phyloP scores from a whole-genome alignment of 1,140 invertebrate genomes.

The Drosophila sp. region DNA sequence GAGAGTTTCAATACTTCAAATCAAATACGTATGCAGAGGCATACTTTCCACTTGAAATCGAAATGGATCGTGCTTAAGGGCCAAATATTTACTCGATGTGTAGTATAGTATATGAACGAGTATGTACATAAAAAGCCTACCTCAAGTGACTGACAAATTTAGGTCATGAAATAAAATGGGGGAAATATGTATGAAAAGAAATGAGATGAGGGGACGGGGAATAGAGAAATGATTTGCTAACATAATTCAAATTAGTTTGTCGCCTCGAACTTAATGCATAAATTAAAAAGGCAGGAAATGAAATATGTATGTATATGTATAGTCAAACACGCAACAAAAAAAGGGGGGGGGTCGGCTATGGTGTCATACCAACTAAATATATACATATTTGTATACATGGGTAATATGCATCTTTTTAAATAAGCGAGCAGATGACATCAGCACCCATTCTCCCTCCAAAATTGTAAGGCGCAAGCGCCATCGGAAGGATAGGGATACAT shows the following conservation, averaged over 20 bases:
- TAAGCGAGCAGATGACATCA: slow-evolving; percentile 64
- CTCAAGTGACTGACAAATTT: slow-evolving; percentile 46
- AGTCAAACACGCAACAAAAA: slow-evolving; percentile 57
- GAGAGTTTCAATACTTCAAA: no score
- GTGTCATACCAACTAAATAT: not conserved
- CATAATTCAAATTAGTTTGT: slow-evolving; percentile 14
- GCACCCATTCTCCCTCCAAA: slow-evolving; percentile 29
- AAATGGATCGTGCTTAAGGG: not conserved
- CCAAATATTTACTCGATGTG: not conserved
- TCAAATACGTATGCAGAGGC: no score
- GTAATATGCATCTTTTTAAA: slow-evolving; percentile 13
- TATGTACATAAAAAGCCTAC: slow-evolving; percentile 27
- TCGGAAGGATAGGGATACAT: slow-evolving; percentile 34
- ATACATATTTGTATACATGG: slow-evolving; percentile 30
- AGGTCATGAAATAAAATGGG: slow-evolving; percentile 35
- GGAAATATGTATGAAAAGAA: slow-evolving; percentile 21
- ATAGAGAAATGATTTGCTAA: not conserved
- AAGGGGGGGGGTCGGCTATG: slow-evolving; percentile 34
- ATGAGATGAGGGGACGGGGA: not conserved
- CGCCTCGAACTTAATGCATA: slow-evolving; percentile 46
- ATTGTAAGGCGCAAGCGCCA: slow-evolving; percentile 64
- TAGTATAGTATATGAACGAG: not conserved
- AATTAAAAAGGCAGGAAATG: slow-evolving; percentile 44
- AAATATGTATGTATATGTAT: slow-evolving; percentile 23
- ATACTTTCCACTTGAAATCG: not conserved